Conservation (phyloP, 2,888 invertebrate genomes). For the Melanostoma mellinum region DNA sequence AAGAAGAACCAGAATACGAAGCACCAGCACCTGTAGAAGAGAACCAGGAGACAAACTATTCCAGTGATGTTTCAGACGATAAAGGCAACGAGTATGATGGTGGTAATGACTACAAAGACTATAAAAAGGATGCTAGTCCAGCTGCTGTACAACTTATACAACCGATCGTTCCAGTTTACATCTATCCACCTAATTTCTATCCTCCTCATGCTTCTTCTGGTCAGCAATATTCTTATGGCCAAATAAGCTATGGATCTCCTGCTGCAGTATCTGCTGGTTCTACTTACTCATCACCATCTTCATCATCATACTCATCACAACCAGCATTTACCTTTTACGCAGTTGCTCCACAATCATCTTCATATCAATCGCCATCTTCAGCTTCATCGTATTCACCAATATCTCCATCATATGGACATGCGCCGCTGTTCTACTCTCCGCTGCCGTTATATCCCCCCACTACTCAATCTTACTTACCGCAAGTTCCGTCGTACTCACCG, state of each 20-base stretch:
- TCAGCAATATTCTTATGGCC: not conserved
- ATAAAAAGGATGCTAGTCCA: conserved; percentile 23
- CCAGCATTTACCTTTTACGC: not conserved
- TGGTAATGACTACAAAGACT: conserved; percentile 32
- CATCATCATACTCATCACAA: not conserved
- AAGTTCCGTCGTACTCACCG: conserved; percentile 9
- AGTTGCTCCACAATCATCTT: conserved; percentile 1
- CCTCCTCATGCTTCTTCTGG: not conserved
- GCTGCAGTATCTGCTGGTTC: conserved; percentile 23
- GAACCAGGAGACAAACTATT: not conserved
- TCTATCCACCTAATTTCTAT: conserved; percentile 36
- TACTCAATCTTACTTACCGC: conserved; percentile 4
- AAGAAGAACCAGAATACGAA: conserved; percentile 29
- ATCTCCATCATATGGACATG: not conserved
- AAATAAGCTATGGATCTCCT: conserved; percentile 12
- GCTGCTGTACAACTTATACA: conserved; percentile 47
- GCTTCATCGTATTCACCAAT: not conserved
- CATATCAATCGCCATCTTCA: conserved; percentile 25
- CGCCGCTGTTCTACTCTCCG: conserved; percentile 1
- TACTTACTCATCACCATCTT: conserved; percentile 31
- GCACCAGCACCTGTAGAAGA: conserved; percentile 16
- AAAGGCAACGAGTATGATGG: conserved; percentile 17
- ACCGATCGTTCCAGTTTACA: conserved; percentile 51
- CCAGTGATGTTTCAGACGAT: conserved; percentile 14
- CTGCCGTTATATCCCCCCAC: conserved; percentile 29